phyloP scores from a whole-genome alignment of 1,140 invertebrate genomes.

The Pseudachorutes palmiensis region DNA sequence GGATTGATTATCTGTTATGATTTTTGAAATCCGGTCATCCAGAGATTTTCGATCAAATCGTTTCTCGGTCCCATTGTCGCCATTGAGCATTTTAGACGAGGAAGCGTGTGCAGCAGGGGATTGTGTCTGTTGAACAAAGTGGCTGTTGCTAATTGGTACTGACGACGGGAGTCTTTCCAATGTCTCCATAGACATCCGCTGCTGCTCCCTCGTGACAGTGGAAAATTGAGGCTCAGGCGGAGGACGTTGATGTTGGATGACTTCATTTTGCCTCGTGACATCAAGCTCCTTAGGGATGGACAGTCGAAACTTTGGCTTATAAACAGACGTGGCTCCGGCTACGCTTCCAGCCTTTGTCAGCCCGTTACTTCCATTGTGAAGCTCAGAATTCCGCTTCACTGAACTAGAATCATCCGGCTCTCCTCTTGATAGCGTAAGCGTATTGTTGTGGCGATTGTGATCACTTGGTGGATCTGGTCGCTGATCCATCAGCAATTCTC shows the following conservation, averaged over 20 bases:
- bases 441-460: background rate
- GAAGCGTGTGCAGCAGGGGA: background rate
- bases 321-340: slow-evolving; percentile 7
- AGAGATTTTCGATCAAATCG: slow-evolving; percentile 32
- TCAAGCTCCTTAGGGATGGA: too few relatives aligned
- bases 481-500: too few relatives aligned
- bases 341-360: background rate
- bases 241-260: background rate
- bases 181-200: too few relatives aligned
- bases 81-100: background rate
- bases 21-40: slow-evolving; percentile 37
- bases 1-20: slow-evolving; percentile 35
- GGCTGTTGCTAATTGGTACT: background rate
- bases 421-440: background rate
- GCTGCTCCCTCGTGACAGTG: background rate
- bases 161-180: background rate
- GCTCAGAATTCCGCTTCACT: too few relatives aligned
- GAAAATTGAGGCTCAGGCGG: background rate
- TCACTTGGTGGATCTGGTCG: too few relatives aligned
- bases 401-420: slow-evolving; percentile 4
- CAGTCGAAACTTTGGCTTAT: slow-evolving; percentile 35
- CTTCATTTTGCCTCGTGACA: too few relatives aligned
- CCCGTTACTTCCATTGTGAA: background rate
- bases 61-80: background rate
- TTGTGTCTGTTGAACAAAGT: background rate